phyloP scores from a whole-genome alignment of 2,797 vertebrate species.

The Tachyglossus aculeatus region DNA sequence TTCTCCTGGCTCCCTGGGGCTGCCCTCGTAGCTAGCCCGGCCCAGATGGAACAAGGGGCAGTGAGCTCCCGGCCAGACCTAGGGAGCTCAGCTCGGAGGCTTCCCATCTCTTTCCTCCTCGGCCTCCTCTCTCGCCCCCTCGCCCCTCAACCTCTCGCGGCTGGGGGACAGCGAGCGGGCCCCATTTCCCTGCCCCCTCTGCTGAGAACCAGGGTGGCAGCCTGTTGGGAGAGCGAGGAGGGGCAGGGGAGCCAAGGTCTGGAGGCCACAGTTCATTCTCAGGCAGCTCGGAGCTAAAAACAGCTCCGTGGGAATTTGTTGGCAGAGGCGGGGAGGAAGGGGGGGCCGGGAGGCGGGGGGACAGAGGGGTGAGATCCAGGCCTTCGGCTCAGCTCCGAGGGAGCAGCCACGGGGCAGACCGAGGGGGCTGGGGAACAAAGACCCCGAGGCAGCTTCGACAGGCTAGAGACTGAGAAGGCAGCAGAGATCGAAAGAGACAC shows the following conservation, averaged over 20 bases:
- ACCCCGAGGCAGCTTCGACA: background rate
- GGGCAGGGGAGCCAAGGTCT: background rate
- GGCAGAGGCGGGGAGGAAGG: slow-evolving; percentile 17
- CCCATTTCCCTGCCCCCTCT: fast-evolving
- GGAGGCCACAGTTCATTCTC: slow-evolving; percentile 33
- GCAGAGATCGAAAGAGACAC: background rate
- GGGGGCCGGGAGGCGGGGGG: fast-evolving
- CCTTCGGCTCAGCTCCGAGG: too few relatives aligned
- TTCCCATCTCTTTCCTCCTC: background rate
- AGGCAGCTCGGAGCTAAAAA: slow-evolving; percentile 63
- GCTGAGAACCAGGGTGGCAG: background rate
- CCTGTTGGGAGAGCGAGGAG: too few relatives aligned
- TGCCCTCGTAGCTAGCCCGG: background rate
- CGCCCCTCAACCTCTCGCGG: background rate
- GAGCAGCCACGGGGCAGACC: background rate
- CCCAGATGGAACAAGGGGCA: background rate
- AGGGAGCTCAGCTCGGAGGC: background rate
- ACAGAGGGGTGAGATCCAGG: background rate
- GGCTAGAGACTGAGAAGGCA: background rate
- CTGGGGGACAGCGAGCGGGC: background rate
- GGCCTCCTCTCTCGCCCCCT: background rate
- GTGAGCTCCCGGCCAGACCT: background rate
- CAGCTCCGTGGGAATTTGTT: slow-evolving; percentile 62
- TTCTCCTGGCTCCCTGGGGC: background rate
- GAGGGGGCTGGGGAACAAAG: too few relatives aligned